Evolutionary conservation across 2,113 vertebrate genomes (phyloP).

Genomic region (Marcusenius ussheri): DNA sequence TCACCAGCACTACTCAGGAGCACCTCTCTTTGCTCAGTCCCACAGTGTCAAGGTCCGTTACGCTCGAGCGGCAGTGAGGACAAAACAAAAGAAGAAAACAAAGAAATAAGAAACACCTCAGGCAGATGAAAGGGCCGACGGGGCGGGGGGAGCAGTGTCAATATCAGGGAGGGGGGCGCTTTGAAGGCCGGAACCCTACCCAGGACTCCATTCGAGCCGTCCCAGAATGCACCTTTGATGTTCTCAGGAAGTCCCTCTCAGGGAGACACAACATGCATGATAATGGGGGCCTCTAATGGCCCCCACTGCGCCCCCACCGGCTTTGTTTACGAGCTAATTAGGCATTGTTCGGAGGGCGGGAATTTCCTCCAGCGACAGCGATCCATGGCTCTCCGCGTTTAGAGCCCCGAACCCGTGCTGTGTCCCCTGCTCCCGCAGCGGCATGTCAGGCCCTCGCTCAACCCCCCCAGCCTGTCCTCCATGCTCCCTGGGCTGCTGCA

Average conservation of each 20-base stretch:
- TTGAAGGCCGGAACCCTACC: slow-evolving; percentile 51
- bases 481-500: background rate
- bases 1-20: background rate
- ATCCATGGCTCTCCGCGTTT: background rate
- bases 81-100: background rate
- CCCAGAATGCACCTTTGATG: slow-evolving; percentile 58
- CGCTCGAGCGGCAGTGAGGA: background rate
- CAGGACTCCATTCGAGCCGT: slow-evolving; percentile 39
- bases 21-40: background rate
- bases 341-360: slow-evolving; percentile 52
- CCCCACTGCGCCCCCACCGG: slow-evolving; percentile 52
- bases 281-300: slow-evolving; percentile 44
- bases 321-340: slow-evolving; percentile 71
- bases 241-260: slow-evolving; percentile 57
- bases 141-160: slow-evolving; percentile 42
- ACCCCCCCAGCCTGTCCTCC: background rate
- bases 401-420: slow-evolving; percentile 16
- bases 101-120: background rate
- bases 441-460: background rate
- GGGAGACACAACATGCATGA: slow-evolving; percentile 63
- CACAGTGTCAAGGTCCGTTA: background rate
- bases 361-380: slow-evolving; percentile 26
- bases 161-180: slow-evolving; percentile 38
- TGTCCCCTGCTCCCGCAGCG: slow-evolving; percentile 34
- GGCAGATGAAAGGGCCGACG: slow-evolving; percentile 8